Evolutionary conservation across 2,888 invertebrate genomes (phyloP), one percentile per base, ranked within the genome.

Genomic region (Cecidostiba fungosa): DNA sequence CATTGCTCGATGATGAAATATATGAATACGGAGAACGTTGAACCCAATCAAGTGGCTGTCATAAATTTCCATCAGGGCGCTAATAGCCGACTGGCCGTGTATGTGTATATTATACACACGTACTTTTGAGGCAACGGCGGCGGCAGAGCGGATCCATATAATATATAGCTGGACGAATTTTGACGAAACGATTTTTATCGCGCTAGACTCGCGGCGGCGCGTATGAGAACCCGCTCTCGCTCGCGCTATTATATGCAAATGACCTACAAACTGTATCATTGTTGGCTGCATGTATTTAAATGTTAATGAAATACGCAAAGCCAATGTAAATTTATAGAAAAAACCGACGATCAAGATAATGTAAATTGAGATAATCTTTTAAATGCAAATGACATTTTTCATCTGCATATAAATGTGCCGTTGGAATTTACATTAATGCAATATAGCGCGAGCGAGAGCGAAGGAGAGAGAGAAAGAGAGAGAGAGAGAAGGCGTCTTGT

Each of bases 1-100:
- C 16, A 10, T 59, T 23, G 79, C 78, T 59, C 88, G 89, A 89
- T 90, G 88, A 91, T 92, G 91, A 92, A 91, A 92, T 92, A 92
- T 92, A 92, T n/a, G n/a, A n/a, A n/a, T 90, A 26, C 81, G 90
- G 90, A 90, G 92, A 91, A 90, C 92, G 91, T 92, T 92, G 92
- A 93, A 92, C 92, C 92, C 93, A 92, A 93, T 93, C 93, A 93
- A 92, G 92, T 91, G 92, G 91, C 89, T 90, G 92, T 92, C 92
- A 91, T 93, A 93, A 92, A 93, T 92, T 92, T 92, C 92, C 92
- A 93, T 93, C 92, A 92, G 91, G 90, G 90, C 89, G 90, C 91
- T 91, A 91, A 92, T 91, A 90, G 91, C 88, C 90, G 90, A 91
- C 54, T 59, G 54, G 8, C 8, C n/a, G 19, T n/a, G n/a, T n/a